Evolutionary conservation across 30 jellyfish, hydroid and myxozoan genomes (phyloP).

Genomic region (Aurelia aurita): DNA sequence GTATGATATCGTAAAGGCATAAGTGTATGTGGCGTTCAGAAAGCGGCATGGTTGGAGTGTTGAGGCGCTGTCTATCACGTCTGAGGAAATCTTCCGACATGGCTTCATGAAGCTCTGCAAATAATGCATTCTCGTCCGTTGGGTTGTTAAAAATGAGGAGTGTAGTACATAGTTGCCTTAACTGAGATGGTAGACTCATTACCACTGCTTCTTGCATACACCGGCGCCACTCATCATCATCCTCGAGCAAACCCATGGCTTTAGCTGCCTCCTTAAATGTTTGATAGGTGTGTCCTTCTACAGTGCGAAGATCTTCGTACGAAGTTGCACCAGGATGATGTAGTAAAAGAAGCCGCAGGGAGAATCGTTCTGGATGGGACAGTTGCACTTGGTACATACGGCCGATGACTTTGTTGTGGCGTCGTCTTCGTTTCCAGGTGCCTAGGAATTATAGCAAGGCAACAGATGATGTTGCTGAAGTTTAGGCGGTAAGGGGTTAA

Average conservation of each 20-base stretch:
- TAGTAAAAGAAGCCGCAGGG: slow-evolving; percentile 27
- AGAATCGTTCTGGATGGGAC: slow-evolving; percentile 28
- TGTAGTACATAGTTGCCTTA: background rate
- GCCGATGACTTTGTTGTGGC: too few species aligned
- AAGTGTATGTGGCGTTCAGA: slow-evolving; percentile 7
- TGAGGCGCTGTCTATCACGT: background rate
- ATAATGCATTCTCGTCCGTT: slow-evolving; percentile 3
- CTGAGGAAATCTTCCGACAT: slow-evolving; percentile 18
- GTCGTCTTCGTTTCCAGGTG: too few species aligned
- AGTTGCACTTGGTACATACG: slow-evolving; percentile 35
- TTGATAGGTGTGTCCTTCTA: slow-evolving; percentile 18
- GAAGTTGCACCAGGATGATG: slow-evolving; percentile 38
- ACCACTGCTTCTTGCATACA: slow-evolving; percentile 16
- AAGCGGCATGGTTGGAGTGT: background rate
- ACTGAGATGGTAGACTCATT: slow-evolving; percentile 24
- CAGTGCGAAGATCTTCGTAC: slow-evolving; percentile 14
- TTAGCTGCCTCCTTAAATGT: slow-evolving; percentile 70
- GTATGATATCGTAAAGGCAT: background rate
- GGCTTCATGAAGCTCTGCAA: slow-evolving; percentile 19
- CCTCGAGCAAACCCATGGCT: slow-evolving; percentile 35
- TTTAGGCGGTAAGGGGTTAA: too few species aligned
- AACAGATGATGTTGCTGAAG: too few species aligned
- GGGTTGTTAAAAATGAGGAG: slow-evolving; percentile 23
- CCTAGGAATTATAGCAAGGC: too few species aligned
- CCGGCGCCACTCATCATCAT: slow-evolving; percentile 8